Base-by-base conservation (phyloP, 2,888 invertebrate genomes). In the Cheilosia impressa region DNA sequence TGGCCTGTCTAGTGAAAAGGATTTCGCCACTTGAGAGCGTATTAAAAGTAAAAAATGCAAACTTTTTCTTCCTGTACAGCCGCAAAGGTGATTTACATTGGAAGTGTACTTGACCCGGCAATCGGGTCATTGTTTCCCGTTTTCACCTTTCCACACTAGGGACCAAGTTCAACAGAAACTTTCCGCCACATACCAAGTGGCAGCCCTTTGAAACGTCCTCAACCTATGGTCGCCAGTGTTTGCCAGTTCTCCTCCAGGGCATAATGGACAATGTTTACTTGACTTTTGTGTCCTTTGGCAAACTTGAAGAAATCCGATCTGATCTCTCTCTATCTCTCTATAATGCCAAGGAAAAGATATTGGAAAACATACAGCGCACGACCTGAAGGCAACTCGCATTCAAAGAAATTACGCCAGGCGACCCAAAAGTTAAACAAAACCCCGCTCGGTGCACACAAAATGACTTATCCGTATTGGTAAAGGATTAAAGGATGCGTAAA, bases 401-500 rank as follows among this genome's bases (percentile, higher is more conserved):
- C 73, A 34, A 24, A 17, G n/a, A 45, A 63, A 62, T 53, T 73
- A 75, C 38, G 38, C 17, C 22, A 55, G 55, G 5, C 27, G 31
- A 19, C 45, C 47, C 10, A 19, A 15, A 66, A 24, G 68, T 43
- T 52, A 66, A 47, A 58, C 13, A 19, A 41, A 38, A 57, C 19
- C 34, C 2, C 5, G 41, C n/a, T 45, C 38, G 41, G 34, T 76
- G 76, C 57, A 66, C 19, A 68, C 27, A 68, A 77, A 63, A 62
- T 62, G 77, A 62, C 69, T 71, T 79, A 72, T 72, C 57, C 43
- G 45, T 58, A 57, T 63, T 71, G 65, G 58, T 24, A 72, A 79
- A 71, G 71, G 78, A 79, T 79, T 79, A 79, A 65, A 58, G 72
- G 58, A 79, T 72, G 71, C 78, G 78, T 79, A 79, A 72, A 79